Evolutionary conservation across 2,113 vertebrate species (phyloP).

Genomic region (Arothron firmamentum): DNA sequence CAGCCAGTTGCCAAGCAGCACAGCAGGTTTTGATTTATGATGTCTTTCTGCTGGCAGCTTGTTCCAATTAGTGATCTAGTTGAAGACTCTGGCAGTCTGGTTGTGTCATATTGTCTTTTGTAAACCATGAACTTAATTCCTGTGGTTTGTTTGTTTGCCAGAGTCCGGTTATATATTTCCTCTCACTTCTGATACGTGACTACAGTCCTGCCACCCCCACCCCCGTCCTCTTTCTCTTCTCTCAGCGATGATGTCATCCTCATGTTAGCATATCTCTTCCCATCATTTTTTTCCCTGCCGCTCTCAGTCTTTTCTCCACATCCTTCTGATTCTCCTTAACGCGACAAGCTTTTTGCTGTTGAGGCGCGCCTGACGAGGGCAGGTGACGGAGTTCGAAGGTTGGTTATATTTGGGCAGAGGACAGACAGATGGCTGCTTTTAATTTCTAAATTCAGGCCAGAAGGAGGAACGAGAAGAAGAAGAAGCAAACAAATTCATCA

Average conservation of each 20-base stretch:
- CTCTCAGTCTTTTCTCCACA: slow-evolving; percentile 27
- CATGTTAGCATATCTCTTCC: slow-evolving; percentile 52
- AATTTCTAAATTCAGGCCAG: slow-evolving; percentile 63
- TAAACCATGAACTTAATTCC: slow-evolving; percentile 46
- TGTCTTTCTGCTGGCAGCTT: slow-evolving; percentile 70
- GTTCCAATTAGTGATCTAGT: slow-evolving; percentile 69
- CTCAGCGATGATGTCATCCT: slow-evolving; percentile 58
- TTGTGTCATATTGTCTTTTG: slow-evolving; percentile 39
- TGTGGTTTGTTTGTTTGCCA: slow-evolving; percentile 26
- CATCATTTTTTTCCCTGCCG: background rate
- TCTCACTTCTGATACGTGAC: slow-evolving; percentile 37
- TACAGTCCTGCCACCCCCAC: slow-evolving; percentile 12
- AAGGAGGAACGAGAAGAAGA: slow-evolving; percentile 40
- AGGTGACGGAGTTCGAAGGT: slow-evolving; percentile 51
- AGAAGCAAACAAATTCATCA: slow-evolving; percentile 42
- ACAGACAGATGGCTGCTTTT: slow-evolving; percentile 49
- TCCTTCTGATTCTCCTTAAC: slow-evolving; percentile 38
- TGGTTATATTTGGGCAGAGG: slow-evolving; percentile 62
- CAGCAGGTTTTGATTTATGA: slow-evolving; percentile 69
- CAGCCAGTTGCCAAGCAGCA: slow-evolving; percentile 68
- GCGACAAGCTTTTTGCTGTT: slow-evolving; percentile 40
- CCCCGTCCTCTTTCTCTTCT: slow-evolving; percentile 36
- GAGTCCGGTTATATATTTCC: slow-evolving; percentile 37
- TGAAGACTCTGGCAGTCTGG: slow-evolving; percentile 35
- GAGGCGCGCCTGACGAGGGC: slow-evolving; percentile 47